Percentiles rank a stretch among this genome's conserved stretches.
phyloP scores from a whole-genome alignment of 2,888 invertebrate species.

The Phyllotreta striolata region DNA sequence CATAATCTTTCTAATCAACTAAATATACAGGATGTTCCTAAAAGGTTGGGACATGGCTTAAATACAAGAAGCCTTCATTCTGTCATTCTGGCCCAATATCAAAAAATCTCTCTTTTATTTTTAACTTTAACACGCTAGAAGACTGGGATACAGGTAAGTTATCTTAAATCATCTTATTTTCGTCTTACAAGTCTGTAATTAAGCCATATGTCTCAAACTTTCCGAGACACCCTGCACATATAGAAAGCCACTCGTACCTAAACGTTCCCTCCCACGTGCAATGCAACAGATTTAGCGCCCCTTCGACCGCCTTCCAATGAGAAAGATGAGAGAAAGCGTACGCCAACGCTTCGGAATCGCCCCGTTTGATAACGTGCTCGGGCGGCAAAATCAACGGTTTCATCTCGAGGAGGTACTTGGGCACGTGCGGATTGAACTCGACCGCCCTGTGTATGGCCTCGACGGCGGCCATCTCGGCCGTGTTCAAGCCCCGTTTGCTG shows the following conservation, averaged over 20 bases:
- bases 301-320: conserved; percentile 96
- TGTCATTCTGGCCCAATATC: too few species aligned
- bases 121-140: too few species aligned
- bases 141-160: too few species aligned
- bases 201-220: too few species aligned
- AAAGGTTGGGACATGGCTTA: too few species aligned
- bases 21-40: too few species aligned
- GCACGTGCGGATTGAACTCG: conserved; percentile 98
- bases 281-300: conserved; percentile 89
- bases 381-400: conserved; percentile 95
- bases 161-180: too few species aligned
- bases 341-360: conserved; percentile 96
- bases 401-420: conserved; percentile 94
- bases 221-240: too few species aligned
- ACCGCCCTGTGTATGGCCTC: conserved; percentile 95
- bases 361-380: conserved; percentile 94
- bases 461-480: conserved; percentile 91
- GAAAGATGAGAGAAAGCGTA: conserved; percentile 95
- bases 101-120: too few species aligned
- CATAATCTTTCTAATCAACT: too few species aligned
- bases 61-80: too few species aligned
- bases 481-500: conserved; percentile 81
- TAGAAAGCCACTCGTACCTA: conserved; percentile 47
- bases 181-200: too few species aligned
- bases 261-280: conserved; percentile 96